Conservation (phyloP, 2,888 invertebrate genomes). For the Cerastis leucographa region DNA sequence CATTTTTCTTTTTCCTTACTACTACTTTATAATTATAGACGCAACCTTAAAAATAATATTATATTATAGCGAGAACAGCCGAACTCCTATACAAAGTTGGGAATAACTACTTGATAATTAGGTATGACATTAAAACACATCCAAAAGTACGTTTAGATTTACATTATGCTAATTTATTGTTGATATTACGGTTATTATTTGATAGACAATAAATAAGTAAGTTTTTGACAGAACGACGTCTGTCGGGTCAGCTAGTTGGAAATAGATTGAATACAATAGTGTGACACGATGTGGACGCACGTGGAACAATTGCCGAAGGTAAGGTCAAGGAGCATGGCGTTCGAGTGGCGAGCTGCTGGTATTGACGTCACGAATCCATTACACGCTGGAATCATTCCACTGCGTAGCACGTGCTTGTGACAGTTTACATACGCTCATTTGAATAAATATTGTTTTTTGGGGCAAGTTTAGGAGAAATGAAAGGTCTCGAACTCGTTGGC, state of each 20-base stretch:
- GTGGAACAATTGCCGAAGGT: constrained; percentile 30
- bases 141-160: too few relatives aligned
- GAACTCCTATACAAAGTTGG: too few relatives aligned
- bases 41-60: too few relatives aligned
- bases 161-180: too few relatives aligned
- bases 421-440: constrained; percentile 3
- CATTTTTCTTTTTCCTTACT: too few relatives aligned
- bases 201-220: not conserved
- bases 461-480: not conserved
- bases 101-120: too few relatives aligned
- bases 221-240: not conserved
- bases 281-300: constrained; percentile 3
- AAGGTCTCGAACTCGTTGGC: not conserved
- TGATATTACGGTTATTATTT: not conserved
- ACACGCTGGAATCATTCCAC: not conserved
- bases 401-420: constrained; percentile 2
- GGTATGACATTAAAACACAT: too few relatives aligned
- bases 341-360: constrained; percentile 16
- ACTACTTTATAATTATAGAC: too few relatives aligned
- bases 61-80: too few relatives aligned
- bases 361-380: constrained; percentile 35
- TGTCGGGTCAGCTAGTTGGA: not conserved
- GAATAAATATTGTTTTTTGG: not conserved
- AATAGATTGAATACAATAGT: constrained; percentile 17
- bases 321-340: constrained; percentile 49